Evolutionary conservation across 1,140 invertebrate genomes (phyloP), one percentile per base, ranked within the genome.

Genomic region (Homalodisca vitripennis): DNA sequence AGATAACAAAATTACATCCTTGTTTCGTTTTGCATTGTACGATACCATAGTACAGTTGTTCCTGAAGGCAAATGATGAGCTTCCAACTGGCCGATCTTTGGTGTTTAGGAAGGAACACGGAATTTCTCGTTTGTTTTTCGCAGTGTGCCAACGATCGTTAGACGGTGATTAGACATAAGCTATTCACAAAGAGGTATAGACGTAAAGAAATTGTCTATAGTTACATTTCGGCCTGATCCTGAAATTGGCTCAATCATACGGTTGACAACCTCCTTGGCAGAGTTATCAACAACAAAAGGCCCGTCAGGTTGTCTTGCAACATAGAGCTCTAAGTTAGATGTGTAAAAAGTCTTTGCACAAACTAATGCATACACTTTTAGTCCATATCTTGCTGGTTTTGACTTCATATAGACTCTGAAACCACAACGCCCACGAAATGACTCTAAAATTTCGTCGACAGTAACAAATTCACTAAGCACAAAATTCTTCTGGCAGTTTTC

Each of bases 321-420:
- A 64, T 77, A 78, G 12, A 76, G 48, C 71, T 80, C 75, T 27
- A 79, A 57, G 64, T 78, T 75, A 13, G 57, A 34, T 3, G 68
- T 72, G 53, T 78, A 79, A 71, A 65, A 73, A 65, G 66, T 78
- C 57, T 70, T 73, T 3, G 75, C 71, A 47, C 77, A 75, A 12
- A 67, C 65, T 32, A 77, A 24, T 17, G 75, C 72, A 64, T 72
- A 76, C 20, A 78, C 71, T 74, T 78, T 78, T 12, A 80, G 65
- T 10, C 76, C 76, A 71, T 77, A 78, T 74, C 78, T 79, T 53
- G 71, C 73, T 30, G 79, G 79, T 73, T 81, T 82, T 14, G 66
- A 73, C 14, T 77, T 76, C 12, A 82, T 79, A 66, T 78, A 81
- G 63, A 80, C 77, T 1, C 73, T 72, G 63, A 82, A 82, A 14